Evolutionary conservation across 2,113 vertebrate species (phyloP).

Genomic region (Myrmecophaga tridactyla): DNA sequence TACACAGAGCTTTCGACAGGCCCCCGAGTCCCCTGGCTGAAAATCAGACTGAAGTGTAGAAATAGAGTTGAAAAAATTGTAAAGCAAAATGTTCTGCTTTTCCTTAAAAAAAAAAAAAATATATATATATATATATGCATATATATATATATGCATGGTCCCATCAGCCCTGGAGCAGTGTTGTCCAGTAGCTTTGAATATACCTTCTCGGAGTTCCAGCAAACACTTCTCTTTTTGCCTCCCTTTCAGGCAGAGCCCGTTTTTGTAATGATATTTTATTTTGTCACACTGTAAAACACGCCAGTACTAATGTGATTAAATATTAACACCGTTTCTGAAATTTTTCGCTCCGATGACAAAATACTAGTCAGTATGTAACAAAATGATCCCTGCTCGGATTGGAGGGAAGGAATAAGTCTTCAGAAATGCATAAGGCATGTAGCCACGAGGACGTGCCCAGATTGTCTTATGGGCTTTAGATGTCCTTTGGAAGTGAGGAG

Average conservation of each 20-base stretch:
- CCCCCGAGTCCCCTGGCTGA: constrained; percentile 19
- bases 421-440: not conserved
- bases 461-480: constrained; percentile 1
- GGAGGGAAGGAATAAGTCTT: not conserved
- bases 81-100: not conserved
- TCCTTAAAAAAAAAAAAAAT: not conserved
- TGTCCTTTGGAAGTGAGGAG: not conserved
- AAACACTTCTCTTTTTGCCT: not conserved
- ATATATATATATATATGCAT: too few species aligned
- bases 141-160: too few species aligned
- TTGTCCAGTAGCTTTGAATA: not conserved
- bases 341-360: constrained; percentile 67
- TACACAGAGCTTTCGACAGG: constrained; percentile 23
- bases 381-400: constrained; percentile 2
- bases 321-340: constrained; percentile 78
- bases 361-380: constrained; percentile 61
- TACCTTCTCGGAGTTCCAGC: not conserved
- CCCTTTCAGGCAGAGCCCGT: constrained; percentile 19
- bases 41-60: constrained; percentile 34
- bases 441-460: not conserved
- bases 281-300: constrained; percentile 72
- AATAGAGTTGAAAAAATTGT: not conserved
- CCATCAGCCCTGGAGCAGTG: not conserved
- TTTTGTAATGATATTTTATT: constrained; percentile 74
- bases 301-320: constrained; percentile 77